Conservation (phyloP, 1,140 invertebrate genomes). For the Hydropsyche tenuis region DNA sequence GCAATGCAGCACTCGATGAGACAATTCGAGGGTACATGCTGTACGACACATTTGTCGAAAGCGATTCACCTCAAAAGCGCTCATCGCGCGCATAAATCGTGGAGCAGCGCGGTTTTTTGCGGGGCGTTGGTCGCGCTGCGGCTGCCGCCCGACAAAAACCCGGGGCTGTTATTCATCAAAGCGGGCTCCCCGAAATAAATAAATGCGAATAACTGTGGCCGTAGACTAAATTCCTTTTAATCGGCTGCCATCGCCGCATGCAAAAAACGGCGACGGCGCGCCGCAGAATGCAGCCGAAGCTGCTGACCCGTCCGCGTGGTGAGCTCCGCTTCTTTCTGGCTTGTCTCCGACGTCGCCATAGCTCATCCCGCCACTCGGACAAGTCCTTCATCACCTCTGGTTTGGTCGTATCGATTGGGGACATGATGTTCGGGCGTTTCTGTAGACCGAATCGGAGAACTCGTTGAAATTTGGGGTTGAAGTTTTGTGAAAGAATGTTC, state of each 20-base stretch:
- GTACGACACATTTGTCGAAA: conserved; percentile 49
- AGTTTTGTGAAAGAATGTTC: too few relatives aligned
- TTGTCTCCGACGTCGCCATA: not conserved
- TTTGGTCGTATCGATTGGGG: too few relatives aligned
- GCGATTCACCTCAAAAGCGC: conserved; percentile 48
- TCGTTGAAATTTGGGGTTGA: too few relatives aligned
- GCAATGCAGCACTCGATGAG: too few relatives aligned
- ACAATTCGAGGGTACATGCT: conserved; percentile 30
- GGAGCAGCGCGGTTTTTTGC: conserved; percentile 15
- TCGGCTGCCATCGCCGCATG: conserved; percentile 42
- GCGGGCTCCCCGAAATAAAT: conserved; percentile 46
- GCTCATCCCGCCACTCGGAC: conserved; percentile 2
- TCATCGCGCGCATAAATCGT: conserved; percentile 48
- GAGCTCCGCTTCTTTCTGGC: not conserved
- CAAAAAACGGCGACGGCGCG: conserved; percentile 41
- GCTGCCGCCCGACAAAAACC: conserved; percentile 40
- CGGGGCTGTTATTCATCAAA: conserved; percentile 47
- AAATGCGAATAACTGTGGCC: conserved; percentile 49
- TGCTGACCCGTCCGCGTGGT: conserved; percentile 7
- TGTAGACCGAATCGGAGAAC: too few relatives aligned
- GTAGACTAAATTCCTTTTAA: conserved; percentile 51
- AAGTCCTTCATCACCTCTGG: too few relatives aligned
- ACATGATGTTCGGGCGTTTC: too few relatives aligned
- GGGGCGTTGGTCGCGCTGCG: conserved; percentile 32
- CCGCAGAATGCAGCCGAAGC: conserved; percentile 43